Base-by-base conservation (phyloP, 64 coral and sea anemone genomes). In the Stylophora pistillata region DNA sequence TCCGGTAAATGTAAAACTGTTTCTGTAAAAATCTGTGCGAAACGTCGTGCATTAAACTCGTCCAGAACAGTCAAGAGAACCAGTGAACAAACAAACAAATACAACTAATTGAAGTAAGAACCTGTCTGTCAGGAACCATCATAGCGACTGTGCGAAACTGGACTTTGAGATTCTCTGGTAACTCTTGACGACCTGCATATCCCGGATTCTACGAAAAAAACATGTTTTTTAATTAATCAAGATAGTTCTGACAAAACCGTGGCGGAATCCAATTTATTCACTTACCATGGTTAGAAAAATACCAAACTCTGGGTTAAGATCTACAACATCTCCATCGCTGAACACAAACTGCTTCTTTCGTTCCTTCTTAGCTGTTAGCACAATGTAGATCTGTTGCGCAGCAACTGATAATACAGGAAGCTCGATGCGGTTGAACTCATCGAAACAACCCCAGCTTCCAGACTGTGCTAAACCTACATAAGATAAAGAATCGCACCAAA, bases 371-470 rank as follows among this genome's bases (percentile, higher is more conserved):
- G 91, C 91, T 55, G 56, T 98, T 4, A 98, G 73, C 5, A 98
- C 95, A 79, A 98, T 98, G 86, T 98, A 91, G 66, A 98, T 98
- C 77, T 98, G 95, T 74, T 98, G 95, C 20, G 95, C 95, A 17
- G 95, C 95, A 31, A 98, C 95, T 30, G 95, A 98, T 78, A 98
- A 78, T 25, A 98, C 95, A 91, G 95, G 95, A 17, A 98, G 89
- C 79, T 98, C 95, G 52, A 98, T 98, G 86, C 95, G 91, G 69
- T 98, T 98, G 73, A 98, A 98, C 69, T 98, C 95, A n/a, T 98
- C 95, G 64, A 98, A 98, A 76, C 95, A 98, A 0, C 95, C 95
- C 95, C 95, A 98, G 31, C 95, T 98, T 32, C 95, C 95, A 26
- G 95, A 98, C 41, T 98, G 95, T 21, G 95, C 95, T 71, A 98